Evolutionary conservation across 53 echinoderm and acorn worm genomes (phyloP).

Genomic region (Holothuria leucospilota): DNA sequence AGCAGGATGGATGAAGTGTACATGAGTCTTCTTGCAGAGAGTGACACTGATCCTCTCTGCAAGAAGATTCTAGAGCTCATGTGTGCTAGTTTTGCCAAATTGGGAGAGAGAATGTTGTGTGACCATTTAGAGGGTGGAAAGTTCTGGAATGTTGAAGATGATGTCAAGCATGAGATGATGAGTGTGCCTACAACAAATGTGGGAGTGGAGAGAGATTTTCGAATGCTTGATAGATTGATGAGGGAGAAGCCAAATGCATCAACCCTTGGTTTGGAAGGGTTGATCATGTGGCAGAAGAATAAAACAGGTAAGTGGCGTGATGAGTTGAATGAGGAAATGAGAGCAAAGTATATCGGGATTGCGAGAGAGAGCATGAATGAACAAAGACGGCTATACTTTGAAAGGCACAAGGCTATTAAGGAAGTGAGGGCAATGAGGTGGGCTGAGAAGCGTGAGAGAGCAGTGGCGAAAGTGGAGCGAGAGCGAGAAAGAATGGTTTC

Average conservation of each 20-base stretch:
- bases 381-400: conserved; percentile 9
- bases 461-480: conserved; percentile 27
- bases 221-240: conserved; percentile 64
- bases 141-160: conserved; percentile 34
- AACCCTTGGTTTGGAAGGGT: conserved; percentile 52
- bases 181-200: conserved; percentile 59
- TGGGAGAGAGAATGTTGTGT: conserved; percentile 42
- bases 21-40: conserved; percentile 33
- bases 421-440: no score
- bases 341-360: conserved; percentile 33
- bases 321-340: conserved; percentile 1
- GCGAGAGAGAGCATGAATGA: conserved; percentile 38
- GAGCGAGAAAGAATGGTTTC: conserved; percentile 21
- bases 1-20: conserved; percentile 35
- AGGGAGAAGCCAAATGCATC: no score
- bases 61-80: no score
- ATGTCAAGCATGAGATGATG: conserved; percentile 27
- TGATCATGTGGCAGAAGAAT: conserved; percentile 61
- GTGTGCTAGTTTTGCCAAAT: conserved; percentile 31
- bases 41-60: conserved; percentile 48
- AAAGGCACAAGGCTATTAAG: conserved; percentile 26
- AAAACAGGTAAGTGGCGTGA: no score
- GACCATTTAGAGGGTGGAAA: conserved; percentile 53
- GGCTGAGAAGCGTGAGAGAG: no score
- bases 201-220: conserved; percentile 52